Percentiles rank a stretch among this genome's conserved stretches.
phyloP scores from a whole-genome alignment of 1,140 invertebrate genomes.

The Drosophila pseudoananassae region DNA sequence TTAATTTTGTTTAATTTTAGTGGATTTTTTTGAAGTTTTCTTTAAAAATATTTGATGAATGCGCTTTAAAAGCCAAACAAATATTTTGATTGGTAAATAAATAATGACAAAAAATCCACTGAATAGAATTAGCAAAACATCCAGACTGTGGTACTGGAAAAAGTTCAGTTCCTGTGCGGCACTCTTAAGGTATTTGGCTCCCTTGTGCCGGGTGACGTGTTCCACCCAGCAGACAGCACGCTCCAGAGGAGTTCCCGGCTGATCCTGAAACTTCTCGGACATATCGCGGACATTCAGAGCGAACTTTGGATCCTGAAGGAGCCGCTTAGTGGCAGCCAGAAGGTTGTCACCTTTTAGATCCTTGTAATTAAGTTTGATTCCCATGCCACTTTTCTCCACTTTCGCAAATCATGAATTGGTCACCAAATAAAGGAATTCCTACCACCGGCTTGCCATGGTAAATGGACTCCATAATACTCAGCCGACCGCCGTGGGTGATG shows the following conservation, averaged over 20 bases:
- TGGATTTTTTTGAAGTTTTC: too few species aligned
- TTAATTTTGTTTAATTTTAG: too few species aligned
- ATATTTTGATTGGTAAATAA: constrained; percentile 2
- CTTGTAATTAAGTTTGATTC: constrained; percentile 69
- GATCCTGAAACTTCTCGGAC: constrained; percentile 88
- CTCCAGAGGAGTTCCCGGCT: constrained; percentile 86
- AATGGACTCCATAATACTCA: constrained; percentile 90
- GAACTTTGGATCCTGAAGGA: constrained; percentile 60
- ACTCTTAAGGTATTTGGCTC: constrained; percentile 84
- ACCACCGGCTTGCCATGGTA: constrained; percentile 89
- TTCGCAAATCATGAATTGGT: constrained; percentile 86
- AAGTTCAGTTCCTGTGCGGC: constrained; percentile 85
- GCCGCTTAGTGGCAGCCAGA: constrained; percentile 41
- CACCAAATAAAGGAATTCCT: constrained; percentile 88
- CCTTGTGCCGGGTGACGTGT: constrained; percentile 87
- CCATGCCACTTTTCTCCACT: constrained; percentile 84
- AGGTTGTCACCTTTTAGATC: constrained; percentile 54
- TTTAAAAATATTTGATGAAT: too few species aligned
- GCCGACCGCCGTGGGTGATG: constrained; percentile 89
- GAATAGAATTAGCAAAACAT: constrained; percentile 77
- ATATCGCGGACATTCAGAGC: constrained; percentile 84
- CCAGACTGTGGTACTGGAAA: constrained; percentile 86
- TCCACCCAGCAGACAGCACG: constrained; percentile 89
- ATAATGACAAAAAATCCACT: constrained; percentile 61
- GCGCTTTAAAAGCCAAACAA: too few species aligned